Evolutionary conservation across 2,113 vertebrate species (phyloP).

Genomic region (Centropus unirufus): DNA sequence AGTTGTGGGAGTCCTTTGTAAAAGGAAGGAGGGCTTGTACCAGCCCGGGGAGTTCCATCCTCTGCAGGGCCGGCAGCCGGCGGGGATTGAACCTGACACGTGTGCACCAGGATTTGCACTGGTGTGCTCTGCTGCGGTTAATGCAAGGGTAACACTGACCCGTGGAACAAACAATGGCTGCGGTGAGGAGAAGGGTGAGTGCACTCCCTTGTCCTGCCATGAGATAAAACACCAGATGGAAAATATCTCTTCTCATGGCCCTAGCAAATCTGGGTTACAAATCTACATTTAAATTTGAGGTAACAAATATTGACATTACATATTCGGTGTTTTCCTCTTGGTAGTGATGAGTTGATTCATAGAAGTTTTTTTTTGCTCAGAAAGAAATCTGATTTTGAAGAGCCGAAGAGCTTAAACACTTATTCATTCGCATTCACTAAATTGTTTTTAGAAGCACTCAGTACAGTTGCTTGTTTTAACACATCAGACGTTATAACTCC

Average conservation of each 20-base stretch:
- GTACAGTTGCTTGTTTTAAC: background rate
- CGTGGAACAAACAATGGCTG: background rate
- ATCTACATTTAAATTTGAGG: background rate
- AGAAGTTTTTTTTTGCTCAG: background rate
- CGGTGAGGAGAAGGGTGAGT: background rate
- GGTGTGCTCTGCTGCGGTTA: background rate
- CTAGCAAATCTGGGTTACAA: background rate
- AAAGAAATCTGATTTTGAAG: background rate
- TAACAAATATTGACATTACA: background rate
- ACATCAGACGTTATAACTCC: background rate
- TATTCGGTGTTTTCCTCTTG: background rate
- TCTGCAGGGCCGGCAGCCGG: background rate
- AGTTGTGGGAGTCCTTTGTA: background rate
- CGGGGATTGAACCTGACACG: background rate
- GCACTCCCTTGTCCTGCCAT: background rate
- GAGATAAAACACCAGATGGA: background rate
- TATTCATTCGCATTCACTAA: background rate
- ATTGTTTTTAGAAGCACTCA: background rate
- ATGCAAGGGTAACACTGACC: background rate
- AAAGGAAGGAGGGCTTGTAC: background rate
- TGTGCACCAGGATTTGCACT: background rate
- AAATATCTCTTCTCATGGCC: background rate
- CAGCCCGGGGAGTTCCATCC: background rate
- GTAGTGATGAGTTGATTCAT: background rate
- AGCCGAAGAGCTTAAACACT: background rate